Conservation (phyloP, 2,888 invertebrate genomes). For the Cheilosia variabilis region DNA sequence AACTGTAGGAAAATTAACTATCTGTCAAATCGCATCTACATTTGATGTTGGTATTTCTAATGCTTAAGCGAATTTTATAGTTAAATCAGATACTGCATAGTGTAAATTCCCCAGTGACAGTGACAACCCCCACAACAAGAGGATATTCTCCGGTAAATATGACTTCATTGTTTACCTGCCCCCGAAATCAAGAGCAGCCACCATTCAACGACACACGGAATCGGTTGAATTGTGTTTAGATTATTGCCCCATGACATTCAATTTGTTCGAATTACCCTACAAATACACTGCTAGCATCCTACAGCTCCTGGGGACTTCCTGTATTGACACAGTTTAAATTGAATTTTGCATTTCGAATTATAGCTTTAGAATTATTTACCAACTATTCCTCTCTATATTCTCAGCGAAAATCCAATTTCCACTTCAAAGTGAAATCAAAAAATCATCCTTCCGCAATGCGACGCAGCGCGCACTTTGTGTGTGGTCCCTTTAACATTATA, state of each 20-base stretch:
- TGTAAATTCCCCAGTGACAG: too few species aligned
- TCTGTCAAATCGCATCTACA: too few species aligned
- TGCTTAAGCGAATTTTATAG: too few species aligned
- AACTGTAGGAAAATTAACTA: too few species aligned
- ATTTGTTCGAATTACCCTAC: neutral
- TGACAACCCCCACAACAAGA: neutral
- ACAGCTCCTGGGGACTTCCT: neutral
- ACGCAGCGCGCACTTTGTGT: conserved; percentile 10
- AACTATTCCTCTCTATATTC: conserved; percentile 14
- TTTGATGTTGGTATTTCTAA: too few species aligned
- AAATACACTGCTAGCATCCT: neutral
- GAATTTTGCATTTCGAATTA: conserved; percentile 37
- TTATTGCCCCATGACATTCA: conserved; percentile 5
- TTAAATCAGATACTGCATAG: too few species aligned
- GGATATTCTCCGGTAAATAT: too few species aligned
- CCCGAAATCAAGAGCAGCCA: neutral
- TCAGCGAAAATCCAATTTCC: conserved; percentile 27
- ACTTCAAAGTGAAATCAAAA: conserved; percentile 15
- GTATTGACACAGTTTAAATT: conserved; percentile 56
- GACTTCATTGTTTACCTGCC: too few species aligned
- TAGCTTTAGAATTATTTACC: conserved; percentile 21
- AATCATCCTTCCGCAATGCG: neutral
- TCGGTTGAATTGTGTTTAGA: conserved; percentile 10
- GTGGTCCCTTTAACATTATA: neutral
- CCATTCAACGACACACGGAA: neutral